A percentile compares a stretch with the other conserved stretches of the same genome.
Conservation (phyloP, 2,888 invertebrate genomes). For the Masnerella sp. region DNA sequence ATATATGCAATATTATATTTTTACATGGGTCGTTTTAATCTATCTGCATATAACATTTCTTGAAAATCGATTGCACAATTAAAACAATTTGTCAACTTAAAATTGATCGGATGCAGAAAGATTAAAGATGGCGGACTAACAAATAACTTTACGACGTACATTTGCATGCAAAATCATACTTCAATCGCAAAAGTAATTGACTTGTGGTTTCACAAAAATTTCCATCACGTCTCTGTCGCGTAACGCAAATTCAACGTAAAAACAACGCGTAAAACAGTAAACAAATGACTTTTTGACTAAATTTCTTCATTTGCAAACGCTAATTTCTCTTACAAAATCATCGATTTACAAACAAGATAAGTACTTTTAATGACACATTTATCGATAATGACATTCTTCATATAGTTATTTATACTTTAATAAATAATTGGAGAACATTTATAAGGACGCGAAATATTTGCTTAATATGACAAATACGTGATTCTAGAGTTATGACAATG, state of each 20-base stretch:
- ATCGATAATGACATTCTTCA: constrained; percentile 13
- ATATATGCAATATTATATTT: no score
- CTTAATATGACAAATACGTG: constrained; percentile 33
- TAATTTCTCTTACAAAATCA: constrained; percentile 5
- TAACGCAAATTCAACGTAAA: no score
- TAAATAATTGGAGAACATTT: constrained; percentile 31
- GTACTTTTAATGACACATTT: constrained; percentile 32
- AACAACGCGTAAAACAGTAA: no score
- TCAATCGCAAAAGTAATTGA: constrained; percentile 17
- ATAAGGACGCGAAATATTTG: constrained; percentile 29
- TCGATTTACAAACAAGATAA: constrained; percentile 29
- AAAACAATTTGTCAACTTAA: neutral
- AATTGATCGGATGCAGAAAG: constrained; percentile 4
- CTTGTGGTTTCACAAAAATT: neutral
- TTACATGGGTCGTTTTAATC: no score
- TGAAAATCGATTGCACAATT: neutral
- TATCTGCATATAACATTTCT: no score
- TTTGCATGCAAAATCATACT: constrained; percentile 3
- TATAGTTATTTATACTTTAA: constrained; percentile 20
- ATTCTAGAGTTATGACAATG: constrained; percentile 25
- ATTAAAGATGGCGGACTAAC: constrained; percentile 10
- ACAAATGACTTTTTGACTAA: no score
- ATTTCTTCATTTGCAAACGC: no score
- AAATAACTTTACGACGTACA: constrained; percentile 2
- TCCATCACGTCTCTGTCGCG: no score